Base-by-base conservation (phyloP, 2,113 vertebrate species). In the Burhinus bistriatus region DNA sequence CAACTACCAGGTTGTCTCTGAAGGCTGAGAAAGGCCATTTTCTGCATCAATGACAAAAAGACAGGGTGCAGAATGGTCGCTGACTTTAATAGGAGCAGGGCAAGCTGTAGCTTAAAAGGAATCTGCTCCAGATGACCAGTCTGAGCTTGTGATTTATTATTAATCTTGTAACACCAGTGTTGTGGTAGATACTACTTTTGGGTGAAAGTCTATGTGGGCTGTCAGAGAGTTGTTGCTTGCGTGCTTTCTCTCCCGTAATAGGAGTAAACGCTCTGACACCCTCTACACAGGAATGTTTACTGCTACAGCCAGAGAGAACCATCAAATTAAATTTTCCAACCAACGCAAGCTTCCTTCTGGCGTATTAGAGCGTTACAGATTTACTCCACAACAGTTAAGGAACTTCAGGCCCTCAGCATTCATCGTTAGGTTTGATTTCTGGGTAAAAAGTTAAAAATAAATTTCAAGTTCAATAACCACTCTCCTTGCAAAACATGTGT, bases 1-100 rank as follows among this genome's bases (percentile, higher is more conserved):
- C 38, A 38, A 5, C 59, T 81, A 88, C 62, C 91, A 86, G 78
- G 17, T n/a, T 65, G 59, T 27, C 82, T 95, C 85, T 55, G 45
- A 93, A 85, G 66, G 92, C 88, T 90, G 54, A 73, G 55, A 86
- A 95, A 88, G 87, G 80, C 85, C 71, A 91, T 96, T 96, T 97
- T 93, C 93, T 96, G 92, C 88, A 80, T 73, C 93, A 94, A 9
- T 78, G 71, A 27, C 85, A 90, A 86, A 90, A 91, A 97, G 93
- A 76, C 78, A 87, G 73, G 54, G 68, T 87, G 76, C 21, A 14
- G 90, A 90, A 90, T 15, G 58, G 84, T 6, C 7, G 0, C 78
- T 76, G 75, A 82, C 82, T 95, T 95, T 80, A 73, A 91, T 9
- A 95, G 90, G 55, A 94, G 44, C 29, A 87, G 83, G 49, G 76